Evolutionary conservation across 1,140 invertebrate species (phyloP).

Genomic region (Eumeta japonica): DNA sequence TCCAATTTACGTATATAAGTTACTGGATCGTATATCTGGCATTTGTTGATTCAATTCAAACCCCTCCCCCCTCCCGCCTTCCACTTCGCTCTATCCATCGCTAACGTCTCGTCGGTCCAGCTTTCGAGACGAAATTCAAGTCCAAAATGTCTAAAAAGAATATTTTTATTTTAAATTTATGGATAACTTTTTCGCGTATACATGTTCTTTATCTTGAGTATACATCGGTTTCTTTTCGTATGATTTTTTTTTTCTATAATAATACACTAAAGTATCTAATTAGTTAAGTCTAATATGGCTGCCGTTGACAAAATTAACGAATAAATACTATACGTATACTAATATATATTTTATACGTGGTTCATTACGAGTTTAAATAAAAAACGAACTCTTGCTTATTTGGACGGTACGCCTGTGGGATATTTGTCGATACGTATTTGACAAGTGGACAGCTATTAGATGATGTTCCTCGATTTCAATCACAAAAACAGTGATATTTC

Average conservation of each 20-base stretch:
- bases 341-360: conserved; percentile 33
- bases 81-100: background rate
- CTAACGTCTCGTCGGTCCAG: background rate
- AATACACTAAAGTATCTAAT: conserved; percentile 22
- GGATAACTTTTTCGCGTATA: conserved; percentile 37
- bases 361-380: too few relatives aligned
- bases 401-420: conserved; percentile 48
- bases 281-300: conserved; percentile 33
- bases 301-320: conserved; percentile 19
- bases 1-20: conserved; percentile 48
- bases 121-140: background rate
- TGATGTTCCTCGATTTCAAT: too few relatives aligned
- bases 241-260: conserved; percentile 31
- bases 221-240: conserved; percentile 23
- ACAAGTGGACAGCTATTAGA: too few relatives aligned
- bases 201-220: conserved; percentile 33
- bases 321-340: conserved; percentile 19
- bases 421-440: conserved; percentile 29
- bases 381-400: conserved; percentile 42
- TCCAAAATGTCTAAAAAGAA: conserved; percentile 5
- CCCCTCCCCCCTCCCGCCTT: background rate
- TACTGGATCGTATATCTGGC: conserved; percentile 40
- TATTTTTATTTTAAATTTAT: conserved; percentile 29
- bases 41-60: conserved; percentile 18
- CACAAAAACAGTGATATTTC: conserved; percentile 25